Evolutionary conservation across 2,888 invertebrate genomes (phyloP), one percentile per base, ranked within the genome.

Genomic region (Drosophila longiperda): DNA sequence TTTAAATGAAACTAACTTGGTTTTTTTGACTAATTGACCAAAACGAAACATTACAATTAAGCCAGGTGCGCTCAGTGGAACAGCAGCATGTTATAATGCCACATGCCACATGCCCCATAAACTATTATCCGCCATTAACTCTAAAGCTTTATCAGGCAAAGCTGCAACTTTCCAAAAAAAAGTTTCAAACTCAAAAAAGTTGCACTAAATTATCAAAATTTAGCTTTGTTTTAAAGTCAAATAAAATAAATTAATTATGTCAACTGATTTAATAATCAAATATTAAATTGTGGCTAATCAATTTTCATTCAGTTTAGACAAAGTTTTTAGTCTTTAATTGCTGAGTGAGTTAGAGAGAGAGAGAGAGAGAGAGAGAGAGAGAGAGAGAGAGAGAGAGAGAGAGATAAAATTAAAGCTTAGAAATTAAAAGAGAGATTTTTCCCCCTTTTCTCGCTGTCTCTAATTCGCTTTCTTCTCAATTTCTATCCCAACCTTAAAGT

Each of bases 31-130:
- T 78, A 78, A 78, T 78, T 78, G 80, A 78, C 80, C 66, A 33
- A 66, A 75, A 64, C 66, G 76, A 64, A 71, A 75, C 54, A 59
- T 49, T 64, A 76, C 81, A 78, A 80, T 80, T 76, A 78, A 76
- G 81, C 59, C 72, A 66, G 64, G 53, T 71, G 77, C 66, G 63
- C 66, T 57, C 53, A 32, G 54, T 40, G 29, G 29, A 29, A 29
- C 29, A 29, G 48, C 52, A 40, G 23, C 23, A 45, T 33, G 42
- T 42, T 38, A 38, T 40, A 20, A 17, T 34, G 26, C 11, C 42
- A 48, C 38, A 17, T 34, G 26, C 11, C 42, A 48, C 38, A 26
- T 20, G n/a, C 60, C 32, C 23, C 61, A 60, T 71, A 26, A 71
- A 50, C 45, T 32, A n/a, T 48, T 49, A 33, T 9, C 50, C 29